phyloP scores from a whole-genome alignment of 2,888 invertebrate genomes.

The Tenthredo scrophulariae region DNA sequence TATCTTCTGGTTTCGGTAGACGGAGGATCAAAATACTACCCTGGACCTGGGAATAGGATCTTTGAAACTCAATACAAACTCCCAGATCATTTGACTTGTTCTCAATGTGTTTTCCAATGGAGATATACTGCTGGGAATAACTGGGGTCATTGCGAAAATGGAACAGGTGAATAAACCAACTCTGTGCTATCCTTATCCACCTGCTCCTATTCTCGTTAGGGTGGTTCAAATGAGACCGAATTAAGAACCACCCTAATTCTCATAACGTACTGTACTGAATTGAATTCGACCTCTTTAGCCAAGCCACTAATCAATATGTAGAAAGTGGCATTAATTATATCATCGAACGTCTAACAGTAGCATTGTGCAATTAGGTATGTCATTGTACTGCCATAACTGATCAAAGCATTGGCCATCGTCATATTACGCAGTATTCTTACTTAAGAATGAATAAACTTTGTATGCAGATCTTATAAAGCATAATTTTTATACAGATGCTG shows the following conservation, averaged over 20 bases:
- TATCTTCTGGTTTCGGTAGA: conserved; percentile 82
- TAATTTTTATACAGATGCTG: conserved; percentile 81
- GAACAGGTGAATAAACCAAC: conserved; percentile 68
- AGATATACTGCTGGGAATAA: conserved; percentile 88
- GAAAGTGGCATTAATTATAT: conserved; percentile 51
- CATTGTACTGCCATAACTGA: conserved; percentile 36
- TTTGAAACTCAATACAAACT: conserved; percentile 87
- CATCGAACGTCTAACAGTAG: background rate
- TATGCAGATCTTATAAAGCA: background rate
- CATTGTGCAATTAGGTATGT: conserved; percentile 14
- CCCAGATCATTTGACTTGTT: conserved; percentile 85
- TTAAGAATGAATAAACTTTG: background rate
- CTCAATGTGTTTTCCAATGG: conserved; percentile 94
- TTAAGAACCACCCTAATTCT: background rate
- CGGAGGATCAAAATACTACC: conserved; percentile 84
- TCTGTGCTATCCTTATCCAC: no score
- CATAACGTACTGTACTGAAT: background rate
- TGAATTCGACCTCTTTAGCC: background rate
- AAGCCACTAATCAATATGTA: conserved; percentile 31
- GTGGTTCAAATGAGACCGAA: no score
- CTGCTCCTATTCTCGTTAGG: no score
- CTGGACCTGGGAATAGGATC: conserved; percentile 88
- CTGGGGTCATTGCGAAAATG: conserved; percentile 77
- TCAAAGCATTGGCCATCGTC: background rate
- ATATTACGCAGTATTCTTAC: background rate